Percentiles rank a stretch among this genome's conserved stretches.
Conservation (phyloP, 2,888 invertebrate genomes). For the Hyppa rectilinea region DNA sequence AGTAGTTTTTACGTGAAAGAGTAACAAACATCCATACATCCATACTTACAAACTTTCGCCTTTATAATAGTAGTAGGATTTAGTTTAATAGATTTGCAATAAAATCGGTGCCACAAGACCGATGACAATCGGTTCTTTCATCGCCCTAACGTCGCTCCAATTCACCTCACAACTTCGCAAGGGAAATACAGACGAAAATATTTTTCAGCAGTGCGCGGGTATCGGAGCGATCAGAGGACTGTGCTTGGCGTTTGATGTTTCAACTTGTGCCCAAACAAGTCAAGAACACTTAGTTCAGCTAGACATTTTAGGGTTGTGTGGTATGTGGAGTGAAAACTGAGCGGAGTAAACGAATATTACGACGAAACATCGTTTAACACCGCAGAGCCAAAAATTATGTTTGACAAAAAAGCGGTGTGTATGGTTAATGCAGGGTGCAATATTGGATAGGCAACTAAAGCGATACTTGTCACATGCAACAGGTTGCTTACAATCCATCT, state of each 20-base stretch:
- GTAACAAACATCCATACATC: too few relatives aligned
- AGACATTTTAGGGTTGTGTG: constrained; percentile 37
- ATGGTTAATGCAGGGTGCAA: not conserved
- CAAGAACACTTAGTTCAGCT: constrained; percentile 46
- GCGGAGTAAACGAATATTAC: not conserved
- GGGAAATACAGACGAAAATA: constrained; percentile 21
- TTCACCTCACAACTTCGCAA: not conserved
- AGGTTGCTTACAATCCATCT: not conserved
- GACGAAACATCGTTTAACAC: not conserved
- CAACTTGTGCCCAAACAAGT: constrained; percentile 51
- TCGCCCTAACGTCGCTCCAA: not conserved
- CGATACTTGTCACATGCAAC: not conserved
- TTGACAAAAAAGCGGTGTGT: not conserved
- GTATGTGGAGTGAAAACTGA: constrained; percentile 3
- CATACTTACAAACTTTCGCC: too few relatives aligned
- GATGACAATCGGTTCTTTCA: not conserved
- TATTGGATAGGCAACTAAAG: not conserved
- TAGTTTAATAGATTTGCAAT: not conserved
- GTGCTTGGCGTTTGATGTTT: constrained; percentile 54
- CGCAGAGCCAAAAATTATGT: not conserved
- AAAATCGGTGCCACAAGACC: not conserved
- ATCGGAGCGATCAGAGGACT: constrained; percentile 30
- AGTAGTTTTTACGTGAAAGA: too few relatives aligned
- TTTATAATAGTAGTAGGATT: too few relatives aligned
- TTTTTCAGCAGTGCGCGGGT: constrained; percentile 21